These are phyloP conservation scores for Coenobita brevimanus DNA, from an alignment of 1,140 invertebrate species.

Conservation along the genomic window DNA sequence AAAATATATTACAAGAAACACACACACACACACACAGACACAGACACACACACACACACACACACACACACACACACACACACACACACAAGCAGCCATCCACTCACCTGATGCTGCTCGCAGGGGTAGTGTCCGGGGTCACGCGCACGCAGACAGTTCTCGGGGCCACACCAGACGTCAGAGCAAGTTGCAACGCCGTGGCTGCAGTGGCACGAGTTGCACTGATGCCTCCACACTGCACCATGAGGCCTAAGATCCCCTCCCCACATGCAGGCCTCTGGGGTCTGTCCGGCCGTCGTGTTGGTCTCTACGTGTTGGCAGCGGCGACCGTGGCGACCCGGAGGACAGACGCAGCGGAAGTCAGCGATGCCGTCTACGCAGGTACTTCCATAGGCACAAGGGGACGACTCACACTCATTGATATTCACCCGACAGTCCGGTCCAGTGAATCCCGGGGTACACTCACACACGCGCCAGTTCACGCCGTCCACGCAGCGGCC, in stretches of 20 bases:
- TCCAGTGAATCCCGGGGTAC: conserved; percentile 83
- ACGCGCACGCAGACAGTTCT: conserved; percentile 82
- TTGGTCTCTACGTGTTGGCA: conserved; percentile 77
- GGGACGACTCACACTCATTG: conserved; percentile 71
- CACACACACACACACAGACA: too few relatives aligned
- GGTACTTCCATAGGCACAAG: conserved; percentile 71
- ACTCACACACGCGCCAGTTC: conserved; percentile 83
- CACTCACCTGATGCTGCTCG: conserved; percentile 39
- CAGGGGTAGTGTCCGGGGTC: conserved; percentile 69
- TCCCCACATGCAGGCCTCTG: conserved; percentile 76
- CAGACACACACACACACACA: too few relatives aligned
- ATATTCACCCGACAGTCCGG: conserved; percentile 76
- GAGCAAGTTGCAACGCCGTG: conserved; percentile 85
- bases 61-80: too few relatives aligned
- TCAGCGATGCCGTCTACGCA: conserved; percentile 70
- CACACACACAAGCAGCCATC: too few relatives aligned
- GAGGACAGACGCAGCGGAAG: conserved; percentile 73
- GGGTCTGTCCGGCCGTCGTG: conserved; percentile 1
- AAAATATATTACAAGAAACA: neutral
- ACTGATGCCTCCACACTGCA: conserved; percentile 81
- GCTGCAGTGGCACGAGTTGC: conserved; percentile 87
- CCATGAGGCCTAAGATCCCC: conserved; percentile 78
- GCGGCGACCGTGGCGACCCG: conserved; percentile 81
- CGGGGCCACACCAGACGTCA: conserved; percentile 87
- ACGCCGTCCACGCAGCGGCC: conserved; percentile 81